Conservation (phyloP, 2,797 vertebrate genomes). For the Apogon hyalosoma region DNA sequence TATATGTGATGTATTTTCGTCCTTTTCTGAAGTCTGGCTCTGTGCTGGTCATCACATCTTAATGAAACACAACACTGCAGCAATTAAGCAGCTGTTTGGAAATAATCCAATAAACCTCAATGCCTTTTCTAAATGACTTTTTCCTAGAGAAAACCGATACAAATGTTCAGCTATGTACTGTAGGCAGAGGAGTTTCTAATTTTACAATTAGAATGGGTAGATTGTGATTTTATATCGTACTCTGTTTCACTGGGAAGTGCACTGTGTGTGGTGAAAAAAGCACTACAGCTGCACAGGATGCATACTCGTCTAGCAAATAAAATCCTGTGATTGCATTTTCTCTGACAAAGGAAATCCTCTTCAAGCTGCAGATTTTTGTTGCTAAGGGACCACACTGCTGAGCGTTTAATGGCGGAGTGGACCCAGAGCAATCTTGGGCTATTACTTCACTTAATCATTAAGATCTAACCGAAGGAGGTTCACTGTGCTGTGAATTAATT, state of each 20-base stretch:
- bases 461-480: conserved; percentile 51
- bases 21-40: conserved; percentile 43
- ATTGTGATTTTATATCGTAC: too few species aligned
- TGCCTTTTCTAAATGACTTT: conserved; percentile 35
- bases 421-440: conserved; percentile 60
- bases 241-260: too few species aligned
- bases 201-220: too few species aligned
- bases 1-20: conserved; percentile 55
- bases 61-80: conserved; percentile 68
- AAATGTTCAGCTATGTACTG: conserved; percentile 14
- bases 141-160: conserved; percentile 31
- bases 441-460: conserved; percentile 70
- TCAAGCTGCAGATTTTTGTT: conserved; percentile 56
- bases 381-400: conserved; percentile 57
- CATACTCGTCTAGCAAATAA: conserved; percentile 15
- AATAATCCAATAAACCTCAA: conserved; percentile 70
- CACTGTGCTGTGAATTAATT: conserved; percentile 46
- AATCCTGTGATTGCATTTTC: conserved; percentile 29
- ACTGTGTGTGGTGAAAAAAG: too few species aligned
- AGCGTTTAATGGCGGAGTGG: conserved; percentile 44
- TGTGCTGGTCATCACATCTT: conserved; percentile 56
- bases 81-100: conserved; percentile 74
- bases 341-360: conserved; percentile 41
- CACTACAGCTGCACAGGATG: conserved; percentile 17
- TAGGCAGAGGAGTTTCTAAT: too few species aligned